phyloP scores from a whole-genome alignment of 2,797 vertebrate species.

The Linurgus olivaceus region DNA sequence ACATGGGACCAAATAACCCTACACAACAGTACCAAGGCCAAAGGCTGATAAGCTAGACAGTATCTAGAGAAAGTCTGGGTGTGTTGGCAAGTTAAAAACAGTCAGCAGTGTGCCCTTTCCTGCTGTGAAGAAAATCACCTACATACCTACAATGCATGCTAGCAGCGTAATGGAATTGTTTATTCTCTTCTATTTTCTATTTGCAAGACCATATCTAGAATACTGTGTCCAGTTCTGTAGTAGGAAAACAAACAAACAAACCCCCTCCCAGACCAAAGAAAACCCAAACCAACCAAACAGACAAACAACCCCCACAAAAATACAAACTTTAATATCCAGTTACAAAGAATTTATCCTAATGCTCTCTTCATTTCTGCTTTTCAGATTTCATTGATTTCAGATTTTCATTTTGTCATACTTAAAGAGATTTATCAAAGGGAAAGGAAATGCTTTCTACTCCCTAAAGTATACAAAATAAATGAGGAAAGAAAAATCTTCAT shows the following conservation, averaged over 20 bases:
- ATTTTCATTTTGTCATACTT: neutral
- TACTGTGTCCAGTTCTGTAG: neutral
- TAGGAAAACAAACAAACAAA: neutral
- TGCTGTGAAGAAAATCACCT: neutral
- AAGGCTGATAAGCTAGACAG: neutral
- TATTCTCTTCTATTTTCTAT: neutral
- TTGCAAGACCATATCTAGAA: neutral
- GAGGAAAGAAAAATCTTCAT: neutral
- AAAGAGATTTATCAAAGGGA: neutral
- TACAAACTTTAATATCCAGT: neutral
- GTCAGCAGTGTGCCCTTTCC: neutral
- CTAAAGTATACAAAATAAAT: neutral
- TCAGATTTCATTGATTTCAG: neutral
- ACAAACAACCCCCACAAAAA: fast-evolving
- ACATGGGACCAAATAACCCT: neutral
- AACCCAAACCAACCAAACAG: neutral
- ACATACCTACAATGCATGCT: no score
- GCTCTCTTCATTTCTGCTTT: neutral
- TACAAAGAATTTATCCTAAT: neutral
- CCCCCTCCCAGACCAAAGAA: neutral
- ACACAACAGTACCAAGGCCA: neutral
- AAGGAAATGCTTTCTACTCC: neutral
- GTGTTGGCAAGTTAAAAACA: neutral
- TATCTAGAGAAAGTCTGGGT: neutral
- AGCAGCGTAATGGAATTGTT: neutral